Base-by-base conservation (phyloP, 2,113 vertebrate genomes). In the Calyptomena viridis region DNA sequence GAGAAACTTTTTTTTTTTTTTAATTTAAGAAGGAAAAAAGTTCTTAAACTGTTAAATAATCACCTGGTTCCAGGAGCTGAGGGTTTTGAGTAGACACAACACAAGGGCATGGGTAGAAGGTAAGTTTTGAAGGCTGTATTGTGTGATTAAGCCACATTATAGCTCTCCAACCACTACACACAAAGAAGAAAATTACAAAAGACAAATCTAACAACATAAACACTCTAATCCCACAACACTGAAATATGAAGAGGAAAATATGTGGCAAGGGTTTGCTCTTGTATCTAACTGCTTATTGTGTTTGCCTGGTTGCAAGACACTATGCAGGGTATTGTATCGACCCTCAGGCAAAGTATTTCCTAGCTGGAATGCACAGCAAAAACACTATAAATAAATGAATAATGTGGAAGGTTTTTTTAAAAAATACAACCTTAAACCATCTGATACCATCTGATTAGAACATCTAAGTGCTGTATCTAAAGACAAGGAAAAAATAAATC, bases 381-480 rank as follows among this genome's bases (percentile, higher is more conserved):
- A 84, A 1, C 39, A 30, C 25, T 30, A 52, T 95, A 59, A 94
- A 94, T 95, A 94, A 94, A 79, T 75, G 93, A 94, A 79, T 72
- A 75, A 94, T 66, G n/a, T 14, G 33, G 42, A 47, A 21, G 17
- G 25, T 15, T 44, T 64, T 20, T 22, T 16, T 27, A 72, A 60
- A 69, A 37, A 69, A 22, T 5, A 44, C 21, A 53, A 27, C 16
- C 44, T 89, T 64, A 83, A 84, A 37, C 55, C 49, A 33, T 37
- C 31, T 71, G 47, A 92, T 75, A 18, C 20, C 14, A 14, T 66
- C 63, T 64, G 46, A 92, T 93, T 69, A 58, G 50, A 74, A 39
- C 17, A 84, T 67, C 28, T 55, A 73, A 52, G 52, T 25, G 35
- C 44, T 53, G 27, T 47, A 20, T 40, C 56, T 75, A 68, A 60